These are phyloP conservation scores for Sphaeridia pumilis DNA, from an alignment of 2,888 invertebrate genomes.

Conservation along the genomic window DNA sequence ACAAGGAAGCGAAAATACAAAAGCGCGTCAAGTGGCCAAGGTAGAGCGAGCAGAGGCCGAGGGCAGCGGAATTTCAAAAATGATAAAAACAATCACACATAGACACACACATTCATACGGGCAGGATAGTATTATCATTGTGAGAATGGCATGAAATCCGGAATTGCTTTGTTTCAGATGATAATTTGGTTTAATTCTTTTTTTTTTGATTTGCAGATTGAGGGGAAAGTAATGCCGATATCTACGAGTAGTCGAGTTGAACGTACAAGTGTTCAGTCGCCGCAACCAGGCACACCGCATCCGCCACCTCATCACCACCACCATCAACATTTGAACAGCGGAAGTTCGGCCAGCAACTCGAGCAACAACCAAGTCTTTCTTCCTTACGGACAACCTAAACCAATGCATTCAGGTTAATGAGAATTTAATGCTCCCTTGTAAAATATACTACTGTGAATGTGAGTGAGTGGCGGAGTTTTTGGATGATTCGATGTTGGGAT, in stretches of 20 bases:
- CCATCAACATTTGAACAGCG: constrained; percentile 12
- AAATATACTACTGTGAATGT: background rate
- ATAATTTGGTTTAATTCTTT: no score
- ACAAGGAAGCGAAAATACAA: background rate
- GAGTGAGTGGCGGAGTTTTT: background rate
- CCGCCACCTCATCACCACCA: constrained; percentile 8
- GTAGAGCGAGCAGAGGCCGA: no score
- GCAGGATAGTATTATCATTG: no score
- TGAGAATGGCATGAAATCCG: no score
- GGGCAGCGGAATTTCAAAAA: no score
- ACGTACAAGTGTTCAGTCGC: constrained; percentile 12
- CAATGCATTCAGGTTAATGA: constrained; percentile 18
- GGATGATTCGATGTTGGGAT: background rate
- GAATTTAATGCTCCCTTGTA: background rate
- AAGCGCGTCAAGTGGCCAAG: no score
- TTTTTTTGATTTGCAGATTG: constrained; percentile 7
- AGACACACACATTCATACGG: no score
- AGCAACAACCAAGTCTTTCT: constrained; percentile 11
- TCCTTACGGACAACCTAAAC: constrained; percentile 21
- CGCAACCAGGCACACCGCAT: constrained; percentile 11
- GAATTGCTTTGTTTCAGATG: no score
- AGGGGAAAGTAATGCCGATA: constrained; percentile 17
- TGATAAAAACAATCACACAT: no score
- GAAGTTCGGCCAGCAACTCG: constrained; percentile 11
- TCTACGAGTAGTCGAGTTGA: constrained; percentile 14